Conservation (phyloP, 2,113 vertebrate species). For the Sylvietta virens region DNA sequence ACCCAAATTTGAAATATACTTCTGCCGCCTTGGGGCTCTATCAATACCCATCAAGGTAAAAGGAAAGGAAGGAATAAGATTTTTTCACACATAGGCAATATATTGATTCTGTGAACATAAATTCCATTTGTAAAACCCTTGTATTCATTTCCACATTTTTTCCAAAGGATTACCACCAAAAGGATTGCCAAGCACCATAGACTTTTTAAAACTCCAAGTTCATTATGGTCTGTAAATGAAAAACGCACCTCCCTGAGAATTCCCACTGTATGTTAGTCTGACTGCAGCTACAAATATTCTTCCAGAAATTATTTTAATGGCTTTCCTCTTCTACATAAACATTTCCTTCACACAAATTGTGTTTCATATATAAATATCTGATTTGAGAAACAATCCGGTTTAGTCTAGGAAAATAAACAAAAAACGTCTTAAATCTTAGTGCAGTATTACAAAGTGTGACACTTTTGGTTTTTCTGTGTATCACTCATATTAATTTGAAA, state of each 20-base stretch:
- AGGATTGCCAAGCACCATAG: neutral
- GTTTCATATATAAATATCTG: neutral
- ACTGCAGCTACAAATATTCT: neutral
- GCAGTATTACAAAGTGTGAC: neutral
- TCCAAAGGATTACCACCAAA: neutral
- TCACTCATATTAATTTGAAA: neutral
- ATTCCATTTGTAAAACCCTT: neutral
- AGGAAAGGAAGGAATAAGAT: neutral
- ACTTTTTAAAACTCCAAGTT: neutral
- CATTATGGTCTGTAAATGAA: neutral
- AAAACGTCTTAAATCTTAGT: neutral
- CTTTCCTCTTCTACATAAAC: neutral
- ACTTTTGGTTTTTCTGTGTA: accelerated
- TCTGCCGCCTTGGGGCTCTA: neutral
- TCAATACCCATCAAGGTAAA: neutral
- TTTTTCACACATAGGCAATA: neutral
- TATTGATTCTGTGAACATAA: neutral
- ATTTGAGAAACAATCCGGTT: neutral
- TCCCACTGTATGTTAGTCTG: neutral
- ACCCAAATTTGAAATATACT: constrained; percentile 28
- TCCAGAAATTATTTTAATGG: neutral
- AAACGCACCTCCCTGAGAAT: neutral
- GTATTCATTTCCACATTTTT: neutral
- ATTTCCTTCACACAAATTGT: neutral
- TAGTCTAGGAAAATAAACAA: neutral